Conservation (phyloP, 2,797 vertebrate genomes). For the Coreius guichenoti region DNA sequence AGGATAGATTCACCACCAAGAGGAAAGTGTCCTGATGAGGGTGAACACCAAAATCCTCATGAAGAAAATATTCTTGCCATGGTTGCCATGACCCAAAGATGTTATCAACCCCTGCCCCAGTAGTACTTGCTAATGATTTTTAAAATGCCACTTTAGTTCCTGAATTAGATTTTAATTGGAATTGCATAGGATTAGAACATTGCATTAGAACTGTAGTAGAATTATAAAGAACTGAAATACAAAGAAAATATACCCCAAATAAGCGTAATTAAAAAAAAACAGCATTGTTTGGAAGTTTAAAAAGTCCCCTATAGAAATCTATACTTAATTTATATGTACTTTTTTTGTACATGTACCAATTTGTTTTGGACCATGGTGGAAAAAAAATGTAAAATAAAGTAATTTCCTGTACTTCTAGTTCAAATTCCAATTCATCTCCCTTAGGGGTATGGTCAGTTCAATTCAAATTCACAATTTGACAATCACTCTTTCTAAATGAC, state of each 20-base stretch:
- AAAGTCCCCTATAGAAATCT: not conserved
- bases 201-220: not conserved
- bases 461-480: not conserved
- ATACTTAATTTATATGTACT: constrained; percentile 13
- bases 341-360: not conserved
- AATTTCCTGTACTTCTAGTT: not conserved
- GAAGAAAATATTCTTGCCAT: not conserved
- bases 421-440: not conserved
- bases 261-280: not conserved
- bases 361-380: not conserved
- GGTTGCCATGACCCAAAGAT: not conserved
- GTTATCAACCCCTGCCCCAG: not conserved
- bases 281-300: not conserved
- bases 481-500: constrained; percentile 34
- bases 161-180: not conserved
- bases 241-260: not conserved
- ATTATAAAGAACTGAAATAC: not conserved
- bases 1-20: constrained; percentile 12
- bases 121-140: not conserved
- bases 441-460: not conserved
- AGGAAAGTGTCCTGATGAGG: constrained; percentile 7
- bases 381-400: too few relatives aligned
- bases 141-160: not conserved
- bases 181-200: not conserved
- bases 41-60: not conserved